A percentile compares a stretch with the other conserved stretches of the same genome.
These are phyloP conservation scores for Pyrrhia umbra DNA, from an alignment of 2,888 invertebrate species.

Conservation along the genomic window DNA sequence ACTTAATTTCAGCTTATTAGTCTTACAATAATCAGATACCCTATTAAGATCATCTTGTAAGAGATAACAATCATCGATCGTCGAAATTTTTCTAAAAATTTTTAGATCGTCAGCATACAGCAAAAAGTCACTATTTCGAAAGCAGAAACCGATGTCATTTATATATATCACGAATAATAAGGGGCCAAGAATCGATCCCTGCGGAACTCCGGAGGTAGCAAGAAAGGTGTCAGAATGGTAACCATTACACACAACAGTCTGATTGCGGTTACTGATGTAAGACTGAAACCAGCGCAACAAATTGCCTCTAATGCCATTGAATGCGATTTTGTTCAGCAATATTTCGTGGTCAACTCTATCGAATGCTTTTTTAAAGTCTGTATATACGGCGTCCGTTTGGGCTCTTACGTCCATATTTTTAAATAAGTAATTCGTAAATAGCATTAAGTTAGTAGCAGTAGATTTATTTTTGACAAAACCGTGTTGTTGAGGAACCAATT, in stretches of 20 bases:
- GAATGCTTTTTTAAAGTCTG: too few relatives aligned
- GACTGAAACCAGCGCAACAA: too few relatives aligned
- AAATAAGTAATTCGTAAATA: slow-evolving; percentile 1
- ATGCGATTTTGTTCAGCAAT: too few relatives aligned
- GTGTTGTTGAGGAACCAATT: neutral
- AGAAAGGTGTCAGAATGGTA: too few relatives aligned
- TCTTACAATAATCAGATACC: neutral
- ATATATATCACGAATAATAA: too few relatives aligned
- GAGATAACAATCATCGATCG: neutral
- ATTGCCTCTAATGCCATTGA: too few relatives aligned
- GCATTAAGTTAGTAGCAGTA: slow-evolving; percentile 8
- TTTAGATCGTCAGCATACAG: slow-evolving; percentile 15
- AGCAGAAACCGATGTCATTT: too few relatives aligned
- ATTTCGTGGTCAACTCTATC: too few relatives aligned
- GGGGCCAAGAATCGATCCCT: too few relatives aligned
- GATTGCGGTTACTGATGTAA: too few relatives aligned
- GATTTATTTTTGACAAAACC: slow-evolving; percentile 20
- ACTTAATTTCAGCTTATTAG: slow-evolving; percentile 3
- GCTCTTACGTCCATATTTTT: slow-evolving; percentile 3
- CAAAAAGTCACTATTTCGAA: slow-evolving; percentile 2
- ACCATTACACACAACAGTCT: too few relatives aligned
- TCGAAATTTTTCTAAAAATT: neutral
- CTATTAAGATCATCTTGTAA: slow-evolving; percentile 8
- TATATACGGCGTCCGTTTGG: neutral
- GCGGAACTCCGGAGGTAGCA: too few relatives aligned